Evolutionary conservation across 1,140 invertebrate species (phyloP).

Genomic region (Neodiprion fabricii): DNA sequence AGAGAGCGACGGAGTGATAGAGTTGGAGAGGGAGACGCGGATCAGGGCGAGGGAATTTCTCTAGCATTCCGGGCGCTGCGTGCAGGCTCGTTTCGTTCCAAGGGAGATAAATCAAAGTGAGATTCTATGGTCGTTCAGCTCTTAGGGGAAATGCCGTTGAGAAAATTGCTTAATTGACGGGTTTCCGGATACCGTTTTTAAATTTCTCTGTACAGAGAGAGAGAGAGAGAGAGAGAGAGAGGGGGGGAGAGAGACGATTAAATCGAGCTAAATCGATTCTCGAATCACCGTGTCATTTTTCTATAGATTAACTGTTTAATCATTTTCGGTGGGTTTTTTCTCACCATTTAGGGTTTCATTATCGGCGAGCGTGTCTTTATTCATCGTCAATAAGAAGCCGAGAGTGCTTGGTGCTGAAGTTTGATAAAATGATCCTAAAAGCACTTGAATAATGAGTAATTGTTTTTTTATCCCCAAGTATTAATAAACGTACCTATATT

Average conservation of each 20-base stretch:
- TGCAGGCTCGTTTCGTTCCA: neutral
- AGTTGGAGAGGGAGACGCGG: neutral
- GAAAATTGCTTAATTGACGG: neutral
- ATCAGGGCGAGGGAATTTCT: neutral
- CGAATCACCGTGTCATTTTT: neutral
- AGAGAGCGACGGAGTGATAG: conserved; percentile 14
- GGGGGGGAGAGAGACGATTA: too few relatives aligned
- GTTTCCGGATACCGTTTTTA: neutral
- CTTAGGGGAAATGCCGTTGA: neutral
- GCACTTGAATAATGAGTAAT: too few relatives aligned
- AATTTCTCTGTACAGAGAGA: neutral
- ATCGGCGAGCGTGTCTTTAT: too few relatives aligned
- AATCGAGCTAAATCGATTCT: neutral
- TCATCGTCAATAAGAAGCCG: too few relatives aligned
- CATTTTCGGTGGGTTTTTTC: too few relatives aligned
- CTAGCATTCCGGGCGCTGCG: neutral
- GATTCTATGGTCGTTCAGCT: neutral
- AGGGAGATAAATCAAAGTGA: conserved; percentile 7
- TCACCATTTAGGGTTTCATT: too few relatives aligned
- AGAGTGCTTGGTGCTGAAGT: too few relatives aligned
- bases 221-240: too few relatives aligned
- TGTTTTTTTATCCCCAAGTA: too few relatives aligned
- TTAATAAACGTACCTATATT: too few relatives aligned
- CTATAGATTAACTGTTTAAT: too few relatives aligned
- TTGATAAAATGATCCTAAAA: too few relatives aligned